A percentile compares a stretch with the other conserved stretches of the same genome.
Evolutionary conservation across 2,888 invertebrate genomes (phyloP).

Genomic region (Cosmopolites sordidus): DNA sequence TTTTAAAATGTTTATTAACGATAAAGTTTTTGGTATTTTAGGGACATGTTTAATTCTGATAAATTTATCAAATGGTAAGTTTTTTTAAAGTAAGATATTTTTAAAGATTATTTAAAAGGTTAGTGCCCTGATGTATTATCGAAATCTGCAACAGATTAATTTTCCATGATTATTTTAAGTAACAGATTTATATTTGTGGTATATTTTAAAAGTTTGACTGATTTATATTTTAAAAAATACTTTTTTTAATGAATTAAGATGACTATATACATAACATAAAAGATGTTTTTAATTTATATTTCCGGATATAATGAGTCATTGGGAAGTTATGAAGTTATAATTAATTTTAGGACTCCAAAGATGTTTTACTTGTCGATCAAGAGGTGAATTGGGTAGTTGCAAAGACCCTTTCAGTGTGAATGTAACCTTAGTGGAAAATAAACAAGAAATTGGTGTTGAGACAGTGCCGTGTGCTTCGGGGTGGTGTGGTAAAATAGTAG

Average conservation of each 20-base stretch:
- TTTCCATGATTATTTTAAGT: too few relatives aligned
- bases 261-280: too few relatives aligned
- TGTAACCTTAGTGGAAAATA: conserved; percentile 63
- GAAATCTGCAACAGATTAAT: background rate
- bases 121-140: conserved; percentile 9
- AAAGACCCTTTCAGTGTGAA: conserved; percentile 82
- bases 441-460: conserved; percentile 64
- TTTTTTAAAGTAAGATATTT: background rate
- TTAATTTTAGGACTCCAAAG: conserved; percentile 60
- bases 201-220: too few relatives aligned
- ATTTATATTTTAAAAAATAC: too few relatives aligned
- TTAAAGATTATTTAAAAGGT: conserved; percentile 1
- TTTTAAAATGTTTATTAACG: conserved; percentile 17
- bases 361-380: conserved; percentile 80
- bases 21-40: conserved; percentile 14
- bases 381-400: conserved; percentile 83
- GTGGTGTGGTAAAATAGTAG: conserved; percentile 89
- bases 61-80: conserved; percentile 15
- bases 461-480: conserved; percentile 81
- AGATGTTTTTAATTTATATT: too few relatives aligned
- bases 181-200: too few relatives aligned
- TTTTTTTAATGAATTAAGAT: background rate
- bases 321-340: background rate
- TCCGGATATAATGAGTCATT: background rate
- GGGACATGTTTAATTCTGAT: conserved; percentile 9